A percentile compares a stretch with the other conserved stretches of the same genome.
Conservation (phyloP, 2,888 invertebrate species). For the Thymelicus sylvestris region DNA sequence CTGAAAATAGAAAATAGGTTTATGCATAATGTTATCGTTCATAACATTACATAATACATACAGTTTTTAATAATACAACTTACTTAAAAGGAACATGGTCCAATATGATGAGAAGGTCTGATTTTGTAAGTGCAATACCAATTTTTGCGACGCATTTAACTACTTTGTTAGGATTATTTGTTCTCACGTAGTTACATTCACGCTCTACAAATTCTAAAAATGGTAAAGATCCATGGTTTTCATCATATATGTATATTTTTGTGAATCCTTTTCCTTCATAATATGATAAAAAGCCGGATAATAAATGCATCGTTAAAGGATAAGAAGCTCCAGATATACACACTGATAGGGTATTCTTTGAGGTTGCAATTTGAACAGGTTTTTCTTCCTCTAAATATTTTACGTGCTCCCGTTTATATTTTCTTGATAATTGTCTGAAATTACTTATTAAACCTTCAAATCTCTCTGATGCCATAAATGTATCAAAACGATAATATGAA, state of each 20-base stretch:
- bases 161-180: slow-evolving; percentile 58
- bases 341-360: slow-evolving; percentile 49
- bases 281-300: slow-evolving; percentile 63
- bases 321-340: slow-evolving; percentile 69
- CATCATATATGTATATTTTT: slow-evolving; percentile 69
- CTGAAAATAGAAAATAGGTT: neutral
- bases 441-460: slow-evolving; percentile 59
- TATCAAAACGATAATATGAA: slow-evolving; percentile 83
- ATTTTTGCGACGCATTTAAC: slow-evolving; percentile 71
- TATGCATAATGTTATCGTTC: too few relatives aligned
- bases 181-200: slow-evolving; percentile 63
- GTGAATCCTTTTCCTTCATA: slow-evolving; percentile 53
- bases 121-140: slow-evolving; percentile 72
- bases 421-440: slow-evolving; percentile 59
- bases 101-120: slow-evolving; percentile 81
- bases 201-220: slow-evolving; percentile 65
- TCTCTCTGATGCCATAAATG: slow-evolving; percentile 60
- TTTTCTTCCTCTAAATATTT: slow-evolving; percentile 36
- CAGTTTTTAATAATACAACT: slow-evolving; percentile 32
- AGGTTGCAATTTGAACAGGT: slow-evolving; percentile 41
- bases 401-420: slow-evolving; percentile 48
- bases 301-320: slow-evolving; percentile 63
- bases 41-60: slow-evolving; percentile 4
- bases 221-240: slow-evolving; percentile 49
- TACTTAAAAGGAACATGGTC: slow-evolving; percentile 75